Evolutionary conservation across 2,113 vertebrate species (phyloP).

Genomic region (Oncorhynchus keta): DNA sequence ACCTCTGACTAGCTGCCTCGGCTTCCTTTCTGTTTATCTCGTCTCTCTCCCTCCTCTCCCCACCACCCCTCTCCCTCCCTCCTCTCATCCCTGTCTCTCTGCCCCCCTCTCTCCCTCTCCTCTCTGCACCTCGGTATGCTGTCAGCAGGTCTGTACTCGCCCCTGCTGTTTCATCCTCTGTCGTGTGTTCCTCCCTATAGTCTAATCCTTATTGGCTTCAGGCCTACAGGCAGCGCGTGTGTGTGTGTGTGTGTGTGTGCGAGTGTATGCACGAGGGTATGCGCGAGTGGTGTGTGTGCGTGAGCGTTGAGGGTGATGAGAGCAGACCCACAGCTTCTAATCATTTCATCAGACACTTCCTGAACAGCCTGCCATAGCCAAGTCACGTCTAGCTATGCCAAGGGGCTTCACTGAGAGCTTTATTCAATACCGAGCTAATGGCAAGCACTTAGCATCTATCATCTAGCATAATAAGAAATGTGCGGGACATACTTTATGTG

Average conservation of each 20-base stretch:
- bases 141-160: not conserved
- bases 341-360: constrained; percentile 35
- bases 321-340: constrained; percentile 39
- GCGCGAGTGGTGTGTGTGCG: not conserved
- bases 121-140: not conserved
- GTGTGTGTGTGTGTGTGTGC: no score
- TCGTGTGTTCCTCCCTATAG: not conserved
- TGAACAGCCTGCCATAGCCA: not conserved
- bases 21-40: not conserved
- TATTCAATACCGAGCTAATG: no score
- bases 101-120: not conserved
- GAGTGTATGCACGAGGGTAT: not conserved
- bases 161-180: not conserved
- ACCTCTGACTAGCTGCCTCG: not conserved
- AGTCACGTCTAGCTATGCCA: not conserved
- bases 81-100: not conserved
- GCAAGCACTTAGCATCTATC: no score
- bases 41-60: constrained; percentile 1
- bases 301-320: not conserved
- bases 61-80: not conserved
- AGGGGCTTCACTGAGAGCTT: no score
- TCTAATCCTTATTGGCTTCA: constrained; percentile 30
- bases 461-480: no score
- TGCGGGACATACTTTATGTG: no score
- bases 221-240: not conserved